Conservation (phyloP, 2,113 vertebrate genomes). For the Misgurnus anguillicaudatus region DNA sequence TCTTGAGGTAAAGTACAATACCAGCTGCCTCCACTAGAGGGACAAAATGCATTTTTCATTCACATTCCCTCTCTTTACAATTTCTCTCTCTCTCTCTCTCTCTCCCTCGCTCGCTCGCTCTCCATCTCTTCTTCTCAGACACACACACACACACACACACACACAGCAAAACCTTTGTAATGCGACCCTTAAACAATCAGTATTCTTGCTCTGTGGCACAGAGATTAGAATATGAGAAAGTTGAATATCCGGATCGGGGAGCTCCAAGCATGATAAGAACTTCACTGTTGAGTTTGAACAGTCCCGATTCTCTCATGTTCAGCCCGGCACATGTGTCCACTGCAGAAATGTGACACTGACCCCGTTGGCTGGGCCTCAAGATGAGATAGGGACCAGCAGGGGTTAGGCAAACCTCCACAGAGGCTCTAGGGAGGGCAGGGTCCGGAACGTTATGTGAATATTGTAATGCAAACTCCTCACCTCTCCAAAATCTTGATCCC, state of each 20-base stretch:
- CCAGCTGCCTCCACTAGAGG: constrained; percentile 63
- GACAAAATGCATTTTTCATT: constrained; percentile 48
- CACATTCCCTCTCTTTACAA: background rate
- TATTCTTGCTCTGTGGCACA: constrained; percentile 28
- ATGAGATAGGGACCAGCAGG: constrained; percentile 38
- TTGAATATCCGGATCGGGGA: constrained; percentile 37
- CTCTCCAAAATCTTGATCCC: constrained; percentile 2
- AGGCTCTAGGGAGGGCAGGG: constrained; percentile 7
- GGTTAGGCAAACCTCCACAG: constrained; percentile 9
- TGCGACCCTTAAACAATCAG: constrained; percentile 23
- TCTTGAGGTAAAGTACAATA: background rate
- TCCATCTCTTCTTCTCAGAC: no score
- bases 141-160: constrained; percentile 4
- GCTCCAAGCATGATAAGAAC: constrained; percentile 29
- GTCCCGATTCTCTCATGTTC: constrained; percentile 9
- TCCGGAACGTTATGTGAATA: constrained; percentile 27
- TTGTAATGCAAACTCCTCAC: constrained; percentile 1
- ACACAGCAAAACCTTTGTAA: constrained; percentile 36
- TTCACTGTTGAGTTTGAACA: constrained; percentile 10
- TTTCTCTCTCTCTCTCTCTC: background rate
- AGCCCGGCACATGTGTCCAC: constrained; percentile 22
- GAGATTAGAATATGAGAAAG: constrained; percentile 37
- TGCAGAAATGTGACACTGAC: constrained; percentile 36
- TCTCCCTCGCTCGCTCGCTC: background rate
- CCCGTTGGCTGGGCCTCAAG: constrained; percentile 29